These are phyloP conservation scores for Hipposideros larvatus DNA, from an alignment of 2,797 vertebrate genomes.

Conservation along the genomic window DNA sequence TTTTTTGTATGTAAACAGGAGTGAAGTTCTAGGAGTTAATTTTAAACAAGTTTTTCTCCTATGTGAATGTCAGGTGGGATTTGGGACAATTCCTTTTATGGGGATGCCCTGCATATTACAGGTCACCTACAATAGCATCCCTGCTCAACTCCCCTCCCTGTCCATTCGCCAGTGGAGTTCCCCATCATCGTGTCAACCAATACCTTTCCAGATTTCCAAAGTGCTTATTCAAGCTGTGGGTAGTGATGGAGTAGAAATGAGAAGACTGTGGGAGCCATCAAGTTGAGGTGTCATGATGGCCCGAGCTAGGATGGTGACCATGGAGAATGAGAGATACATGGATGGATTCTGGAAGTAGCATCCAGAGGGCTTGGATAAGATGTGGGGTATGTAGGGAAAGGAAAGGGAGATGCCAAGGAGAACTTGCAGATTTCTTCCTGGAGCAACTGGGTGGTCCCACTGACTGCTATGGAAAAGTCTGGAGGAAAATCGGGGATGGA, in stretches of 20 bases:
- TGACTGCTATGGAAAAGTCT: neutral
- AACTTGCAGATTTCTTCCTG: neutral
- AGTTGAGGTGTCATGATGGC: neutral
- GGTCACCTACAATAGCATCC: neutral
- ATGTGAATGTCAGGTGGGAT: neutral
- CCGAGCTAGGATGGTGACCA: neutral
- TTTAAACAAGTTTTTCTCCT: neutral
- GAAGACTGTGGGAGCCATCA: fast-evolving
- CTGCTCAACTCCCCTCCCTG: fast-evolving
- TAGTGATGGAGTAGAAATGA: neutral
- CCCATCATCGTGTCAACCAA: neutral
- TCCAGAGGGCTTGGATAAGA: neutral
- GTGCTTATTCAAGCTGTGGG: neutral
- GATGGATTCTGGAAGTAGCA: neutral
- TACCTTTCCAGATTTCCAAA: neutral
- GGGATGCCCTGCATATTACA: neutral
- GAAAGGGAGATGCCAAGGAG: neutral
- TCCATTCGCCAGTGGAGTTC: fast-evolving
- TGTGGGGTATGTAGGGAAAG: fast-evolving
- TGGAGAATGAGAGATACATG: neutral
- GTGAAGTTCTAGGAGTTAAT: neutral
- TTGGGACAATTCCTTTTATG: neutral
- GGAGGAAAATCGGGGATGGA: neutral
- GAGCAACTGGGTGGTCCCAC: neutral
- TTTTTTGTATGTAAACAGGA: neutral